These are phyloP conservation scores for Chelonus insularis DNA, from an alignment of 1,140 invertebrate genomes.

Conservation along the genomic window DNA sequence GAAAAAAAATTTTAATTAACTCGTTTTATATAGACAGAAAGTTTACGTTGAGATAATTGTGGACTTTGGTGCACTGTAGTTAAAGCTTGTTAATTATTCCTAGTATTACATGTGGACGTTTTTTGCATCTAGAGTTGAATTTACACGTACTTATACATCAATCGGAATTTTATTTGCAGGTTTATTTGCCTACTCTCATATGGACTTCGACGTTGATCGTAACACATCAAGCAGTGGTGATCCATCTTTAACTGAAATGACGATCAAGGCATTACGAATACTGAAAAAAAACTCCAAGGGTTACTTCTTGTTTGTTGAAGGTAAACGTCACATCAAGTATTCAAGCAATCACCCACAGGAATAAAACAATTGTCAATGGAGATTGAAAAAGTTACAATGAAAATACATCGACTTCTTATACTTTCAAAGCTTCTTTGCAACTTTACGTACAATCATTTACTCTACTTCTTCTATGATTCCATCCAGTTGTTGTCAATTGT, in stretches of 20 bases:
- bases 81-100: not conserved
- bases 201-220: slow-evolving; percentile 64
- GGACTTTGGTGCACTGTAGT: not conserved
- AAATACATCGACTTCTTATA: slow-evolving; percentile 1
- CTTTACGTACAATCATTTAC: not conserved
- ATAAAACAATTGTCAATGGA: slow-evolving; percentile 18
- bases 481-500: slow-evolving; percentile 10
- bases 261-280: slow-evolving; percentile 76
- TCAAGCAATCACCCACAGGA: too few species aligned
- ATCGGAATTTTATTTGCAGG: slow-evolving; percentile 46
- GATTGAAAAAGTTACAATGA: slow-evolving; percentile 22
- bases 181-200: slow-evolving; percentile 63
- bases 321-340: slow-evolving; percentile 64
- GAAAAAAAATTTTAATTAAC: not conserved
- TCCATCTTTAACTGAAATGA: slow-evolving; percentile 82
- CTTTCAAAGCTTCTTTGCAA: not conserved
- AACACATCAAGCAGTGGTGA: slow-evolving; percentile 67
- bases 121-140: not conserved
- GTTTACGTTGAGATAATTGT: not conserved
- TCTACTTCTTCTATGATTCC: not conserved
- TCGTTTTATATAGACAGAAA: not conserved
- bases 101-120: not conserved
- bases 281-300: slow-evolving; percentile 78
- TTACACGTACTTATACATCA: slow-evolving; percentile 8
- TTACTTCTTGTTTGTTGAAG: slow-evolving; percentile 89